Evolutionary conservation across 2,797 vertebrate species (phyloP).

Genomic region (Sarcophilus harrisii): DNA sequence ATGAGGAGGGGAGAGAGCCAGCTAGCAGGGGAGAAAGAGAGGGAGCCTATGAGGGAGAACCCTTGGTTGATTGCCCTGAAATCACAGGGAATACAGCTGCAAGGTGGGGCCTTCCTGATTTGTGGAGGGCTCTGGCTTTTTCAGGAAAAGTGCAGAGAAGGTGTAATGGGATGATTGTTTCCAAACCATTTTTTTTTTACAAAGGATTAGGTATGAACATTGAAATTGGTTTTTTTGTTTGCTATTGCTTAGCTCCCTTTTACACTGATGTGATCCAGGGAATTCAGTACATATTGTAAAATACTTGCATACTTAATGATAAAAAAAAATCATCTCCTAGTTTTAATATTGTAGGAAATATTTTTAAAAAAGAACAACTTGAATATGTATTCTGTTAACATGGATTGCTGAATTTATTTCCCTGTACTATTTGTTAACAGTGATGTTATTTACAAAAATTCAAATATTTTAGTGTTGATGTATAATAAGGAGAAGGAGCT

Average conservation of each 20-base stretch:
- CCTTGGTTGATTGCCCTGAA: slow-evolving; percentile 47
- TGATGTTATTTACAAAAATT: slow-evolving; percentile 77
- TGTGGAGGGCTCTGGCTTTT: slow-evolving; percentile 65
- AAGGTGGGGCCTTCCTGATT: slow-evolving; percentile 53
- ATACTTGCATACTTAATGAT: slow-evolving; percentile 46
- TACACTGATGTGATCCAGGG: slow-evolving; percentile 71
- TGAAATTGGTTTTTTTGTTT: slow-evolving; percentile 70
- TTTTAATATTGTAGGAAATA: slow-evolving; percentile 61
- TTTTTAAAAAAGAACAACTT: slow-evolving; percentile 60
- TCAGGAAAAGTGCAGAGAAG: slow-evolving; percentile 69
- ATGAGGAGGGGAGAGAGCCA: no score
- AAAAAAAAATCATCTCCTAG: slow-evolving; percentile 58
- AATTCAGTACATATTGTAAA: slow-evolving; percentile 73
- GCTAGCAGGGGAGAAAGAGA: not conserved
- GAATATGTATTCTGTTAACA: slow-evolving; percentile 57
- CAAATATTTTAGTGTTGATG: slow-evolving; percentile 66
- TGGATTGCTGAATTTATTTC: slow-evolving; percentile 66
- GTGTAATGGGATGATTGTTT: slow-evolving; percentile 68
- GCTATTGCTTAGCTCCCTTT: slow-evolving; percentile 65
- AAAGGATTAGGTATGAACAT: slow-evolving; percentile 54
- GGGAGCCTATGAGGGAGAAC: not conserved
- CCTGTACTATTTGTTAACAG: slow-evolving; percentile 63
- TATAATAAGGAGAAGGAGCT: slow-evolving; percentile 67
- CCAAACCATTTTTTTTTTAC: slow-evolving; percentile 48
- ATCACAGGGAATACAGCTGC: slow-evolving; percentile 62